A percentile compares a stretch with the other conserved stretches of the same genome.
Conservation (phyloP, 2,888 invertebrate species). For the Ramazzottius varieornatus region DNA sequence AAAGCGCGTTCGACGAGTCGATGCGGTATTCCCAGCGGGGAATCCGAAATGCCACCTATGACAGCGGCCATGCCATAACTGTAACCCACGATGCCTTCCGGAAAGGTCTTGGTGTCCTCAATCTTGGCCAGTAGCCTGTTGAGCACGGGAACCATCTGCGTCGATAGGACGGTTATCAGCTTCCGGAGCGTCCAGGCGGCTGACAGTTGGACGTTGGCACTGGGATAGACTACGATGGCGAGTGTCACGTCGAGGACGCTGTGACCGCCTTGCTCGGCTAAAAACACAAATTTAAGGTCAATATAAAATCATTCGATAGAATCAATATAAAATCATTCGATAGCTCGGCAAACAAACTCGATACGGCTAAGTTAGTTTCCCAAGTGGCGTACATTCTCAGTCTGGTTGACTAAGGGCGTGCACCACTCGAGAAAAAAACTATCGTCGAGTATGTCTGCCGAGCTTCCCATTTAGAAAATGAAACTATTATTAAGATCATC, state of each 20-base stretch:
- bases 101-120: slow-evolving; percentile 34
- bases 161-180: slow-evolving; percentile 72
- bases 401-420: too few relatives aligned
- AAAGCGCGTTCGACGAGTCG: slow-evolving; percentile 39
- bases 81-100: slow-evolving; percentile 40
- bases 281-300: too few relatives aligned
- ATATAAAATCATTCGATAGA: too few relatives aligned
- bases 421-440: too few relatives aligned
- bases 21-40: slow-evolving; percentile 77
- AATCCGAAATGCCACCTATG: slow-evolving; percentile 61
- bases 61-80: slow-evolving; percentile 78
- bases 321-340: too few relatives aligned
- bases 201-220: slow-evolving; percentile 66
- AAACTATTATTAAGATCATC: too few relatives aligned
- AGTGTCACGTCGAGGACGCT: slow-evolving; percentile 26
- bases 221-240: slow-evolving; percentile 69
- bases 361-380: too few relatives aligned
- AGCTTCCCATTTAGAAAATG: too few relatives aligned
- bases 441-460: too few relatives aligned
- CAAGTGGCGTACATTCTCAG: too few relatives aligned
- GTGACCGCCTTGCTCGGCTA: neutral
- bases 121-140: slow-evolving; percentile 30
- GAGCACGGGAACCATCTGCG: slow-evolving; percentile 70
- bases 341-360: too few relatives aligned
- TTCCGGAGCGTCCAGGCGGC: slow-evolving; percentile 69